Conservation (phyloP, 2,113 vertebrate genomes). For the Paramisgurnus dabryanus region DNA sequence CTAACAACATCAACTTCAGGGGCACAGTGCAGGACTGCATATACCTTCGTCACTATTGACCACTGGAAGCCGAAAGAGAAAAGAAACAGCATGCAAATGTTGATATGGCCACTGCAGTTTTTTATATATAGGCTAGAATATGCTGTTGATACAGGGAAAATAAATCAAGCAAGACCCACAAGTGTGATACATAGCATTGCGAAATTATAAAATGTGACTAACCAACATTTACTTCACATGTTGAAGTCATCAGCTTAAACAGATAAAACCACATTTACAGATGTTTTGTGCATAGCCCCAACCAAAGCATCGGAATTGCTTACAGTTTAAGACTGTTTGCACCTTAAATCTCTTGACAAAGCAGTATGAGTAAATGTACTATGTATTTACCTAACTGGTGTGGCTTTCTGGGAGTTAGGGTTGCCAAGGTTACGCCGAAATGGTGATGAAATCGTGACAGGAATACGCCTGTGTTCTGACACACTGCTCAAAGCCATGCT, state of each 20-base stretch:
- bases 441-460: constrained; percentile 64
- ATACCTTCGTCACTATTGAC: constrained; percentile 2
- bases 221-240: background rate
- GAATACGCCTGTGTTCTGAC: constrained; percentile 70
- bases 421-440: constrained; percentile 62
- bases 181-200: background rate
- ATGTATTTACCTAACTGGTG: constrained; percentile 56
- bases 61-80: background rate
- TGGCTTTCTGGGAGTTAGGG: constrained; percentile 49
- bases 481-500: constrained; percentile 64
- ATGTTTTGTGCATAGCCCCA: background rate
- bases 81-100: background rate
- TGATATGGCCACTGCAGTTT: constrained; percentile 26
- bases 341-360: background rate
- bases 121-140: background rate
- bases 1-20: constrained; percentile 41
- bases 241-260: background rate
- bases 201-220: constrained; percentile 6
- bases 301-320: background rate
- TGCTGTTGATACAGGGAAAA: background rate
- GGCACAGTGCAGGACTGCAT: constrained; percentile 9
- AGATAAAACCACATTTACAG: no score
- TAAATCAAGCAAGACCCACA: constrained; percentile 6
- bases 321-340: background rate
- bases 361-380: constrained; percentile 19